These are phyloP conservation scores for Drosophila teissieri DNA, from an alignment of 1,140 invertebrate species.

Conservation along the genomic window DNA sequence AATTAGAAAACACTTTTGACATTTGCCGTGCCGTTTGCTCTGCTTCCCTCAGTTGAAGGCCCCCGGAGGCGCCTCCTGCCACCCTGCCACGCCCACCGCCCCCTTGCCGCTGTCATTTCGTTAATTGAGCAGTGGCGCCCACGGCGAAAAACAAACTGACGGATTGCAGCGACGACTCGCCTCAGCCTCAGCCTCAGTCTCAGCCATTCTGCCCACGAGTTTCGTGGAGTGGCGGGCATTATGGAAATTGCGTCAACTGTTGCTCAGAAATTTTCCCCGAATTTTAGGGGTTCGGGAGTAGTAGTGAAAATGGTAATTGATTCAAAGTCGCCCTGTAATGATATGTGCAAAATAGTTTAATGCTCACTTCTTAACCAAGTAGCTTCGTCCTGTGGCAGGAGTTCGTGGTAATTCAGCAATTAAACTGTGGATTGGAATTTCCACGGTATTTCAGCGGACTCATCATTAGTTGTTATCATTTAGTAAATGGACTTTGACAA, in stretches of 20 bases:
- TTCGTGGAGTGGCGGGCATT: constrained; percentile 9
- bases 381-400: too few relatives aligned
- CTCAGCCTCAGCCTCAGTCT: constrained; percentile 1
- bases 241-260: constrained; percentile 15
- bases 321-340: too few relatives aligned
- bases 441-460: too few relatives aligned
- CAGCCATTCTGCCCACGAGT: background rate
- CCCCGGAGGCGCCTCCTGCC: background rate
- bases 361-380: too few relatives aligned
- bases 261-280: constrained; percentile 3
- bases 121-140: constrained; percentile 76
- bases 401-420: too few relatives aligned
- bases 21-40: constrained; percentile 51
- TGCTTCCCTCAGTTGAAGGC: constrained; percentile 6
- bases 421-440: too few relatives aligned
- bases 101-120: constrained; percentile 52
- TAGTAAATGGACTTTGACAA: too few relatives aligned
- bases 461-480: too few relatives aligned
- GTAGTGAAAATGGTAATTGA: background rate
- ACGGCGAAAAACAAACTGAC: constrained; percentile 52
- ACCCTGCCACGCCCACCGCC: background rate
- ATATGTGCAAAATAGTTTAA: too few relatives aligned
- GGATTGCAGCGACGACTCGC: constrained; percentile 23
- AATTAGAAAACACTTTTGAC: constrained; percentile 82
- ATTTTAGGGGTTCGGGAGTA: background rate